Conservation (phyloP, 2,888 invertebrate genomes). For the Agelastica alni region DNA sequence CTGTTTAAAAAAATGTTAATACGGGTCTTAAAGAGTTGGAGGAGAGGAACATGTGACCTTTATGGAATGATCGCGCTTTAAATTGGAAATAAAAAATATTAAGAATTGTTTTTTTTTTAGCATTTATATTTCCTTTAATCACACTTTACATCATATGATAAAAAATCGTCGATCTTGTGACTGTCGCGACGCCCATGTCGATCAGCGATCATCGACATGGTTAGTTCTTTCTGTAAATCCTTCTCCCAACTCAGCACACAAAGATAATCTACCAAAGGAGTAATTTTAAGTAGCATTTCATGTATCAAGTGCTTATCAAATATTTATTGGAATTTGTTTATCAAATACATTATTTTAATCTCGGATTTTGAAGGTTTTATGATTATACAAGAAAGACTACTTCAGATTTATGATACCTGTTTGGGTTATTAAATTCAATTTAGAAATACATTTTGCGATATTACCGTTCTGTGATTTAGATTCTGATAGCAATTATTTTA, state of each 20-base stretch:
- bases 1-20: too few species aligned
- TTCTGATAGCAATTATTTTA: constrained; percentile 37
- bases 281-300: constrained; percentile 57
- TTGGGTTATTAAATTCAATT: constrained; percentile 40
- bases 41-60: too few species aligned
- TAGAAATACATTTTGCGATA: constrained; percentile 36
- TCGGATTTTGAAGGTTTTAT: constrained; percentile 55
- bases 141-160: too few species aligned
- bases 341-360: constrained; percentile 56
- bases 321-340: constrained; percentile 57
- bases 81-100: too few species aligned
- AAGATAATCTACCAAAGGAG: constrained; percentile 46
- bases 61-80: too few species aligned
- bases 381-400: constrained; percentile 53
- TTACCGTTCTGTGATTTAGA: constrained; percentile 36
- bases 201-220: not conserved
- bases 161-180: too few species aligned
- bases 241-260: constrained; percentile 14
- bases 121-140: too few species aligned
- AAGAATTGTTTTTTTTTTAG: too few species aligned
- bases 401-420: constrained; percentile 46
- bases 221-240: constrained; percentile 20
- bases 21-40: too few species aligned
- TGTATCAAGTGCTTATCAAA: constrained; percentile 56
- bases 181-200: not conserved